Evolutionary conservation across 1,140 invertebrate species (phyloP), one percentile per base, ranked within the genome.

Genomic region (Chlorops oryzae): DNA sequence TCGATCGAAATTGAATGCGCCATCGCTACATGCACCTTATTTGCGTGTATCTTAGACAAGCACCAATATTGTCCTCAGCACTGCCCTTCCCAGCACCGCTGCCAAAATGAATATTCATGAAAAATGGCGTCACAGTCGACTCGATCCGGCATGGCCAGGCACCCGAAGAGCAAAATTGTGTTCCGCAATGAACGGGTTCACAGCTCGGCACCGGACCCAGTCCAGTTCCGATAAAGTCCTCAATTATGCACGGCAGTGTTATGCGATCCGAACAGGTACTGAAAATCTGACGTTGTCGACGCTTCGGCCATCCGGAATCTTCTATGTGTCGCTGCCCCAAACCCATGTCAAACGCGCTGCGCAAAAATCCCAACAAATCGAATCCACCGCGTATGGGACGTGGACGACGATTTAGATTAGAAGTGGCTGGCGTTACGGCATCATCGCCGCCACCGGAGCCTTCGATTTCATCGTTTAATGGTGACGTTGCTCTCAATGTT

Each of bases 201-300:
- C 70, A 72, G 5, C 64, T 61, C 0, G 65, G 63, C 24, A 71
- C 21, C 0, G 62, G 59, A 2, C 62, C 59, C 23, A 61, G 47
- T 0, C 69, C 63, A 21, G 87, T 86, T 73, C 81, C 80, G 47
- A 89, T 78, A 62, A 90, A 86, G 64, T 90, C 87, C 59, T 90
- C 87, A 38, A 84, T 83, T 57, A 89, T 87, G 60, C 87, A 90
- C 0, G 87, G 86, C 69, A 89, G 82, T 2, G 87, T 80, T 35
- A 90, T 80, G 32, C 83, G 77, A 62, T 90, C 86, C 2, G 72
- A 74, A 59, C 87, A 90, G 2, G 78, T 74, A 47, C 67, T 67
- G 28, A 59, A 72, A 47, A 70, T 63, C 54, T 74, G 69, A 12
- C 75, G 50, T 3, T 51, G 41, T 24, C 15, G 59, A 5, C 47